Base-by-base conservation (phyloP, 1,140 invertebrate species). In the Orchestia grillus region DNA sequence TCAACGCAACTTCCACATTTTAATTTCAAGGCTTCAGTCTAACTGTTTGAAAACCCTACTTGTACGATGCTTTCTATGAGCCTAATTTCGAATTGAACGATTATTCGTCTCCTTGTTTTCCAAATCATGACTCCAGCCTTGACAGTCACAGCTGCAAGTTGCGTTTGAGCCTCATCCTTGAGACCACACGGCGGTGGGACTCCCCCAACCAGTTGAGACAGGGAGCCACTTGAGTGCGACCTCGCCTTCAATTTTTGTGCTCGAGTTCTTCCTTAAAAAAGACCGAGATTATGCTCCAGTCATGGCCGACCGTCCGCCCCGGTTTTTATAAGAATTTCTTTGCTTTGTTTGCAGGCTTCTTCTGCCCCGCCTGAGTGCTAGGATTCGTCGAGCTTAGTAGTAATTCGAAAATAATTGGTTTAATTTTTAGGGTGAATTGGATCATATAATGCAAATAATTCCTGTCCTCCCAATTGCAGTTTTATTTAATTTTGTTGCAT, bases 321-420 rank as follows among this genome's bases (percentile, higher is more conserved):
- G 62, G 62, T 77, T 77, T 77, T 77, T 77, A 77, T 77, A 28
- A 77, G 62, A 77, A 77, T 77, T 77, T 77, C 62, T 77, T 77
- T 77, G 62, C 62, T 15, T 77, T 77, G 62, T 77, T 77, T 77
- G 15, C 28, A 28, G 62, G 11, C 62, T 15, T 77, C 36, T 28
- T 77, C 62, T 77, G 36, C 62, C 11, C 62, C 62, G 11, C 62
- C 28, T 77, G 62, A 77, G 62, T 23, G 62, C 62, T 23, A 36
- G 62, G 62, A 77, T 77, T 77, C 62, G 36, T 77, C 62, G 62
- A 77, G 28, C 62, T 77, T 36, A 3, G 11, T 77, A 15, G 62
- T 36, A 77, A 8, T 77, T 36, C 11, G 28, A 77, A 77, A 77
- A 8, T 77, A n/a, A n/a, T 77, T 36, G 62, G 28, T 8, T 15